A percentile compares a stretch with the other conserved stretches of the same genome.
phyloP scores from a whole-genome alignment of 2,888 invertebrate genomes.

The Apamea monoglypha region DNA sequence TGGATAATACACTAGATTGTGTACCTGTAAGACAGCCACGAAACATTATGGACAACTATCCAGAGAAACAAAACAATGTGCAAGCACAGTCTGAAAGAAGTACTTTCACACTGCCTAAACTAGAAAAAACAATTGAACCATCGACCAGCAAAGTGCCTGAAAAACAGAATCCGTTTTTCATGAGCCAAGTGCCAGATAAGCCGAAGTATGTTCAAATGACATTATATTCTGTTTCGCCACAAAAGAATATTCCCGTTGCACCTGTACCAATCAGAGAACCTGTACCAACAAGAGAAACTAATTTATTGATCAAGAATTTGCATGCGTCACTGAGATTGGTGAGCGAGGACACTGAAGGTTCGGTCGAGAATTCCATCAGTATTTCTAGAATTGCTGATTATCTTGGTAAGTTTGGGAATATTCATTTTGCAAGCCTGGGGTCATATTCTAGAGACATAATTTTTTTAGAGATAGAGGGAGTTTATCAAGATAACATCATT shows the following conservation, averaged over 20 bases:
- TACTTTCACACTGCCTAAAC: slow-evolving; percentile 47
- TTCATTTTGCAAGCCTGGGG: no score
- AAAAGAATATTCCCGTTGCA: slow-evolving; percentile 62
- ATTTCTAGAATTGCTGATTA: slow-evolving; percentile 86
- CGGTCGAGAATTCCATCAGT: slow-evolving; percentile 83
- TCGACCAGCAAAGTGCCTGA: slow-evolving; percentile 42
- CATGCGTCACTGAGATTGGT: slow-evolving; percentile 74
- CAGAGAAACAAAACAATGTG: slow-evolving; percentile 63
- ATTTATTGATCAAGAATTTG: slow-evolving; percentile 77
- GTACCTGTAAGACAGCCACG: slow-evolving; percentile 84
- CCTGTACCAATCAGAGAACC: slow-evolving; percentile 15
- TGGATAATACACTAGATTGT: slow-evolving; percentile 81
- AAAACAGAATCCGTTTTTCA: slow-evolving; percentile 60
- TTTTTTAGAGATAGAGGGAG: no score
- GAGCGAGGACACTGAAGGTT: slow-evolving; percentile 79
- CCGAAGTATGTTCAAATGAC: slow-evolving; percentile 64
- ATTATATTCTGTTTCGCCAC: slow-evolving; percentile 61
- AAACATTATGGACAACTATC: slow-evolving; percentile 64
- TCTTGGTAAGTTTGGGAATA: slow-evolving; percentile 75
- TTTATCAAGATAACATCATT: no score
- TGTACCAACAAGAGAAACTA: slow-evolving; percentile 70
- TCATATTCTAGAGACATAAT: no score
- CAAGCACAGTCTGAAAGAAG: slow-evolving; percentile 29
- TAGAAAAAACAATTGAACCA: slow-evolving; percentile 48
- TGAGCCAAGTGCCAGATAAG: slow-evolving; percentile 64